These are phyloP conservation scores for Nasonia longicornis DNA, from an alignment of 1,140 invertebrate genomes.

Conservation along the genomic window DNA sequence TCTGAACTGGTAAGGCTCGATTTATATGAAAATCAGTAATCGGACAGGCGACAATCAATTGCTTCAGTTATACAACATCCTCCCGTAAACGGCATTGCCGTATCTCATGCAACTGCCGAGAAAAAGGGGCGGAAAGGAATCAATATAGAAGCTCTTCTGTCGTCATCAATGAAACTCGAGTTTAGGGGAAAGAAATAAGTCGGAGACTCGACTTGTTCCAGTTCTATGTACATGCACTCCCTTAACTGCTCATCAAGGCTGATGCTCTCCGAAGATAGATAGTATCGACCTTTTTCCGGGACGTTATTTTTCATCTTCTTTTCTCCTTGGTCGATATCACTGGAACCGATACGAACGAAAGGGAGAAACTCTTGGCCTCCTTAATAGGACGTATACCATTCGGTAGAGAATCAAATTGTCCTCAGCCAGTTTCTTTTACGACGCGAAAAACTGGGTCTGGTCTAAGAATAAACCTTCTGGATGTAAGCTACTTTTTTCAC, in stretches of 20 bases:
- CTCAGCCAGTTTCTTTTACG: background rate
- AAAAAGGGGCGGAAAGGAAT: conserved; percentile 4
- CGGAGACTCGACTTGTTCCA: background rate
- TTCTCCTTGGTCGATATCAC: background rate
- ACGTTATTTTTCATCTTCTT: conserved; percentile 18
- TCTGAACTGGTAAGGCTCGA: too few relatives aligned
- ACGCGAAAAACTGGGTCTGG: background rate
- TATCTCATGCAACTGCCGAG: background rate
- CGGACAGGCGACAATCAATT: too few relatives aligned
- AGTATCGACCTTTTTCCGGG: conserved; percentile 3
- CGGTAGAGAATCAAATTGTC: background rate
- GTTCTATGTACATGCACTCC: background rate
- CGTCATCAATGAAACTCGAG: conserved; percentile 4
- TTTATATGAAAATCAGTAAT: too few relatives aligned
- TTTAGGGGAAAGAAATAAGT: too few relatives aligned
- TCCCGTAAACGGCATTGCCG: background rate
- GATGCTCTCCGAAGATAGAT: background rate
- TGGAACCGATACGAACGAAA: background rate
- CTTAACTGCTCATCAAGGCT: background rate
- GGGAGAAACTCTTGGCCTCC: background rate
- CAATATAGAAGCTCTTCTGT: background rate
- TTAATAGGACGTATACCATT: background rate
- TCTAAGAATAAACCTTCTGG: background rate
- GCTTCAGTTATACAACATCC: too few relatives aligned
- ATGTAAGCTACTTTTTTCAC: background rate